These are phyloP conservation scores for Synaphobranchus kaupii DNA, from an alignment of 2,797 vertebrate species.

Conservation along the genomic window DNA sequence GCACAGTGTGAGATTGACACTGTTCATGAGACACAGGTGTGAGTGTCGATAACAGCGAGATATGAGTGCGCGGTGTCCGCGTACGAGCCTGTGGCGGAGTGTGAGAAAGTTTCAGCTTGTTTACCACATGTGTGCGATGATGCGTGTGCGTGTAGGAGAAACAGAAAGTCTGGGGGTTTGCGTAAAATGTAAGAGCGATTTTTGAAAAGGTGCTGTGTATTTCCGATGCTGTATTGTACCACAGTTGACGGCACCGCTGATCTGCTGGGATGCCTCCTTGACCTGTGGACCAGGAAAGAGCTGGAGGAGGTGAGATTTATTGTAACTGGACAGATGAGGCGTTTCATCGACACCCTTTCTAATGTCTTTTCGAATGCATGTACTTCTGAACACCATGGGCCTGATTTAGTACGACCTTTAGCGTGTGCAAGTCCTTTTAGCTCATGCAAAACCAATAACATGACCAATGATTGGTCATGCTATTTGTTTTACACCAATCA, in stretches of 20 bases:
- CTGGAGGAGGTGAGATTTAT: slow-evolving; percentile 65
- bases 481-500: no score
- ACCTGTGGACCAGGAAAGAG: slow-evolving; percentile 67
- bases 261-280: slow-evolving; percentile 64
- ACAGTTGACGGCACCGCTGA: slow-evolving; percentile 65
- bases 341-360: slow-evolving; percentile 28
- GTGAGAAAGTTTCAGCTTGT: not conserved
- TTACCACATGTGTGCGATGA: not conserved
- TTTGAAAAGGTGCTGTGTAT: not conserved
- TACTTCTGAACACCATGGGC: not conserved
- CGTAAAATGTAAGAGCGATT: not conserved
- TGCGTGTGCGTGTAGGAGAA: not conserved
- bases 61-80: not conserved
- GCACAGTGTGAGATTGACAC: not conserved
- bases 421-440: no score
- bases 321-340: slow-evolving; percentile 16
- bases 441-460: not conserved
- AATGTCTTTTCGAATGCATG: slow-evolving; percentile 28
- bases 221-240: not conserved
- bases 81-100: slow-evolving; percentile 33
- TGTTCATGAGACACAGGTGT: not conserved
- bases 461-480: no score
- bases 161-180: not conserved
- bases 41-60: not conserved
- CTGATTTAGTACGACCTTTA: slow-evolving; percentile 30